Evolutionary conservation across 1,140 invertebrate genomes (phyloP).

Genomic region (Lepeophtheirus salmonis): DNA sequence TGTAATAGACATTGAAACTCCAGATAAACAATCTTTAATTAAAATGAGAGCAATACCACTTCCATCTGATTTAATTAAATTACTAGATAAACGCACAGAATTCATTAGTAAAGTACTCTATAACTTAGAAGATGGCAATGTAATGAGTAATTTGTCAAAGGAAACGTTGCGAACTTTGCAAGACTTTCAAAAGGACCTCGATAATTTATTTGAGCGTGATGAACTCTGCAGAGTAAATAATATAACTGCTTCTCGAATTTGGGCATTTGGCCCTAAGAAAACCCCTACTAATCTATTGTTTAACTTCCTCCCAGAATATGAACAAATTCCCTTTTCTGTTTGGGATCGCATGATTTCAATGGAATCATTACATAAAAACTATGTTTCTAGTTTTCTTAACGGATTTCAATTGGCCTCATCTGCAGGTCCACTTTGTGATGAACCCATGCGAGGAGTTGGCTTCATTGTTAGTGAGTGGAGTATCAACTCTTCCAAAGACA

Average conservation of each 20-base stretch:
- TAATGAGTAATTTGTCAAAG: too few species aligned
- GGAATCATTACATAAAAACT: constrained; percentile 25
- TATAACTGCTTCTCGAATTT: not conserved
- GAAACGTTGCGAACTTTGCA: not conserved
- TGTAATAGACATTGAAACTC: not conserved
- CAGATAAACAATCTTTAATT: not conserved
- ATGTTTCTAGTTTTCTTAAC: constrained; percentile 62
- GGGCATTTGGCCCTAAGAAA: constrained; percentile 3
- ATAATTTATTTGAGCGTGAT: not conserved
- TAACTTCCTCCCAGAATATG: too few species aligned
- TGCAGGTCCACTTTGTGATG: constrained; percentile 79
- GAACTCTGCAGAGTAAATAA: not conserved
- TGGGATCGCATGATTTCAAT: not conserved
- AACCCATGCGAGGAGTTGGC: constrained; percentile 82
- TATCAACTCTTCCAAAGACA: constrained; percentile 27
- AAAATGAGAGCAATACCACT: not conserved
- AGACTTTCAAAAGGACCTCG: not conserved
- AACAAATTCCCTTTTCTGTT: constrained; percentile 1
- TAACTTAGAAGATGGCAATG: too few species aligned
- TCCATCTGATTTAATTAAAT: not conserved
- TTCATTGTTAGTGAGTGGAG: constrained; percentile 68
- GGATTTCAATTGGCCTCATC: constrained; percentile 82
- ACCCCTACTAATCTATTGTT: not conserved
- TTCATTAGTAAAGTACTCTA: too few species aligned
- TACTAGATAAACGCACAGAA: not conserved